Conservation (phyloP, 37 sponge, comb jelly and placozoan species). For the Aplysina aerophoba region DNA sequence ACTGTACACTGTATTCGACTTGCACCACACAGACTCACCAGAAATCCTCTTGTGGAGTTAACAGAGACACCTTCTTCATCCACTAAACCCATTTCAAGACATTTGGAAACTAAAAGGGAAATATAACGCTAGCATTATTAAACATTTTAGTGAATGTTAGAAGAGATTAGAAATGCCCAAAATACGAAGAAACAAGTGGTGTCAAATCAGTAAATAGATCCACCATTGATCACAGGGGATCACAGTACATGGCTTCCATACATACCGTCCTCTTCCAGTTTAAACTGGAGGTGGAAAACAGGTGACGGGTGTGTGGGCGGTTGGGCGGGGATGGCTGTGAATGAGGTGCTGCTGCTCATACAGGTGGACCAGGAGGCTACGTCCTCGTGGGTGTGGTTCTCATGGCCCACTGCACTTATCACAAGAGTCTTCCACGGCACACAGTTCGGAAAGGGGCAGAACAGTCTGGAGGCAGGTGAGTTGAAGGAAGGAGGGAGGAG, state of each 20-base stretch:
- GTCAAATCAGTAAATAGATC: too few relatives aligned
- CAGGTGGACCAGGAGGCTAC: slow-evolving; percentile 28
- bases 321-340: neutral
- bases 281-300: slow-evolving; percentile 7
- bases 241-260: too few relatives aligned
- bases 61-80: slow-evolving; percentile 33
- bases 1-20: too few relatives aligned
- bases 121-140: too few relatives aligned
- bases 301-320: neutral
- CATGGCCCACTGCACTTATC: slow-evolving; percentile 40
- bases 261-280: slow-evolving; percentile 55
- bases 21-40: slow-evolving; percentile 17
- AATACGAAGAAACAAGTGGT: too few relatives aligned
- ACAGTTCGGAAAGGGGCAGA: slow-evolving; percentile 77
- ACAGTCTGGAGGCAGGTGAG: neutral
- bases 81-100: slow-evolving; percentile 28
- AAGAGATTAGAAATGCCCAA: too few relatives aligned
- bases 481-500: too few relatives aligned
- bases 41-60: slow-evolving; percentile 37
- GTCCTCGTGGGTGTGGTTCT: slow-evolving; percentile 28
- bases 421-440: slow-evolving; percentile 56
- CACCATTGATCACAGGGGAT: too few relatives aligned
- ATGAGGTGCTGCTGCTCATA: slow-evolving; percentile 7
- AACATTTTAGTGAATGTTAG: too few relatives aligned
- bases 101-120: slow-evolving; percentile 23